phyloP scores from a whole-genome alignment of 1,140 invertebrate species.

The Drosophila leontia region DNA sequence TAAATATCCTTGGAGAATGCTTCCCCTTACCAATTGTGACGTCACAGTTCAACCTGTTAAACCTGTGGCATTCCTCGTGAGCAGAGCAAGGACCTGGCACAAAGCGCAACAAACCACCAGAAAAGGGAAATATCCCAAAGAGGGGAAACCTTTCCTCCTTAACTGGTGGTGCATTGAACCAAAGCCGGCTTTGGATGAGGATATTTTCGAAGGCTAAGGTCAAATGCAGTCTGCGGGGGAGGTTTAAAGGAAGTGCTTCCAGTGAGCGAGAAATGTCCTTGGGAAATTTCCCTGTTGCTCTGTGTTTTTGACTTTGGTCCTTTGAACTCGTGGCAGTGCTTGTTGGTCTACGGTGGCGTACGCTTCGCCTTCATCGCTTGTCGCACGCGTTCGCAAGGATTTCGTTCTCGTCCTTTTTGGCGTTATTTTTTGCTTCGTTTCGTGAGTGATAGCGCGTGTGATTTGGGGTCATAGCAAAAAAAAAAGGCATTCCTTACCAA shows the following conservation, averaged over 20 bases:
- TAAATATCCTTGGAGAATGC: conserved; percentile 6
- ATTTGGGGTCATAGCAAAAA: conserved; percentile 28
- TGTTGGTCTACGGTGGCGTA: conserved; percentile 66
- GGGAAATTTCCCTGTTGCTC: conserved; percentile 59
- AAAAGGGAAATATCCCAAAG: conserved; percentile 40
- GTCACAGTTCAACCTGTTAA: conserved; percentile 73
- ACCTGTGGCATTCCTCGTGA: conserved; percentile 28
- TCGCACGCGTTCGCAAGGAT: conserved; percentile 11
- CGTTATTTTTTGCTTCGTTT: conserved; percentile 49
- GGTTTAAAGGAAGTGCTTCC: conserved; percentile 41
- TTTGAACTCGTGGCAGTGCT: conserved; percentile 60
- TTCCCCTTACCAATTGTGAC: conserved; percentile 53
- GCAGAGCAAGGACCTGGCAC: conserved; percentile 24
- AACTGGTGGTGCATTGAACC: conserved; percentile 64
- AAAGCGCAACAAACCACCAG: conserved; percentile 18
- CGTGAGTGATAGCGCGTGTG: conserved; percentile 43
- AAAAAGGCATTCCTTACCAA: conserved; percentile 74
- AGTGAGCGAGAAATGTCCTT: conserved; percentile 64
- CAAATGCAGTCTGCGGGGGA: conserved; percentile 64
- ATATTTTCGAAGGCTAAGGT: conserved; percentile 76
- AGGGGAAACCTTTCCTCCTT: conserved; percentile 23
- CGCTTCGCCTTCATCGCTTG: conserved; percentile 34
- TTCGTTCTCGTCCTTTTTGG: conserved; percentile 2
- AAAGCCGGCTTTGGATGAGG: conserved; percentile 56
- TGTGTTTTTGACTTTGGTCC: conserved; percentile 29